phyloP scores from a whole-genome alignment of 2,888 invertebrate species.

The Andrena flavipes region DNA sequence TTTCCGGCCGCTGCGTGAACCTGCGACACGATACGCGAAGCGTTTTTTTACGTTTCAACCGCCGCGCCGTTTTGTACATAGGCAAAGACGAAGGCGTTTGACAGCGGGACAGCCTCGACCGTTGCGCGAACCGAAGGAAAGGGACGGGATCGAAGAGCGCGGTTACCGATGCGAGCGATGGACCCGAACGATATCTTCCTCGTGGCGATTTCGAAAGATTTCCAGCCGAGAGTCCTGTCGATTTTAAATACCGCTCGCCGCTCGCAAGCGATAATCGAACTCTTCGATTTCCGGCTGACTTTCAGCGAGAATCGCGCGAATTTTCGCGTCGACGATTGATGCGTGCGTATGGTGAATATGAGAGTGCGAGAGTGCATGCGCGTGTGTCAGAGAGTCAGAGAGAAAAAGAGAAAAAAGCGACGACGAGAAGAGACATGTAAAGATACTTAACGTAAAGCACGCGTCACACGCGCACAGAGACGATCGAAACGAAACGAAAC shows the following conservation, averaged over 20 bases:
- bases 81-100: conserved; percentile 3
- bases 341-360: conserved; percentile 1
- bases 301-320: conserved; percentile 22
- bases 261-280: neutral
- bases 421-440: conserved; percentile 46
- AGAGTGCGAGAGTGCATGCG: neutral
- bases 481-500: conserved; percentile 16
- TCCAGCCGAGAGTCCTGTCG: neutral
- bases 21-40: conserved; percentile 33
- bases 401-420: conserved; percentile 6
- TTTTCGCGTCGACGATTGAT: conserved; percentile 22
- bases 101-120: conserved; percentile 5
- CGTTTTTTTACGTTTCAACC: conserved; percentile 21
- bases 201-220: neutral
- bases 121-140: neutral
- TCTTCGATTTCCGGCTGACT: conserved; percentile 34
- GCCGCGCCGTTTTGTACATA: conserved; percentile 38
- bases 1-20: conserved; percentile 9
- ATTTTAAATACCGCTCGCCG: neutral
- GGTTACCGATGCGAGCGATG: neutral
- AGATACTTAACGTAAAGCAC: conserved; percentile 44
- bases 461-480: conserved; percentile 24
- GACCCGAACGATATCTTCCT: neutral
- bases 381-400: neutral
- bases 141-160: conserved; percentile 39